Evolutionary conservation across 2,888 invertebrate genomes (phyloP), one percentile per base, ranked within the genome.

Genomic region (Parnassius mnemosyne): DNA sequence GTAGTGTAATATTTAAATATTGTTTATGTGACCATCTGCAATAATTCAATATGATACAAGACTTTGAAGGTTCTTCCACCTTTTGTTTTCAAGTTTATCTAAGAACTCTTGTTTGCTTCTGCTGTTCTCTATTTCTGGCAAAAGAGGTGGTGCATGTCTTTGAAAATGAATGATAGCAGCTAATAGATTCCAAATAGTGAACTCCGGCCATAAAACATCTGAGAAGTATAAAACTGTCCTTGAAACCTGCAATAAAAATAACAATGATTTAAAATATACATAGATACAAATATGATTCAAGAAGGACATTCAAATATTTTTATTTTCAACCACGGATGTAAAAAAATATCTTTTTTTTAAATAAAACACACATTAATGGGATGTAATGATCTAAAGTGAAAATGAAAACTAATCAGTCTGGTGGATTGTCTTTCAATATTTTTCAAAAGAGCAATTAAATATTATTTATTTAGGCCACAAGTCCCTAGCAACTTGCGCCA

Each of bases 171-270:
- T 94, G 65, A 99, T 93, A 41, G 96, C 97, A 20, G 92, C 93
- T 68, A 98, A 88, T 57, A 99, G 93, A 85, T 98, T 96, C 97
- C 98, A 99, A 65, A 98, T 93, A 52, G 94, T 95, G 78, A 99
- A 98, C 79, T 98, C 98, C 2, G 99, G 99, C 99, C 99, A 99
- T 46, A 99, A 86, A 0, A 97, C 96, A 67, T 96, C 93, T 1
- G 96, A 94, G 85, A 99, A 99, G 78, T 96, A 96, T 49, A 99
- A 83, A 53, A 96, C 95, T 9, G 97, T 94, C 75, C 94, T 94
- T 47, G 95, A 93, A 65, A 95, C 93, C 96, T 97, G 84, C 62
- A 84, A 86, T 47, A 61, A 61, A 56, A 56, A 59, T 63, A 67
- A 25, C 10, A 57, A 20, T 10, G 11, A 52, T 51, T 25, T 49